These are phyloP conservation scores for Prionailurus viverrinus DNA, from an alignment of 2,113 vertebrate species.

Conservation along the genomic window DNA sequence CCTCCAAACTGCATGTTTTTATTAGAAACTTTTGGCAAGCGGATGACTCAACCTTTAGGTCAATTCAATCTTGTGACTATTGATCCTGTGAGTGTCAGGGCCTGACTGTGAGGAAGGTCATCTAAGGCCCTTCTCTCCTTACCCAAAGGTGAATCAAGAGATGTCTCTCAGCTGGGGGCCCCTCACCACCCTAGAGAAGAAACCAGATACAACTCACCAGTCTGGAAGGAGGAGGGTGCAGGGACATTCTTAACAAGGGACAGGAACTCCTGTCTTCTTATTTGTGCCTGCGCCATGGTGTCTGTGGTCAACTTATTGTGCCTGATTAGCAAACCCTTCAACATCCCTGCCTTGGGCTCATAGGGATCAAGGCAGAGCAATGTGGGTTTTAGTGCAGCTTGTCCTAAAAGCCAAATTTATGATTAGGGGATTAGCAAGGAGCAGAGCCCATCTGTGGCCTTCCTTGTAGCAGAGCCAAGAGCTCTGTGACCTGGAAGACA, in stretches of 20 bases:
- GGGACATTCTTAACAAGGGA: rapidly evolving
- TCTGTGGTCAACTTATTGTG: neutral
- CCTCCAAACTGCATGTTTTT: neutral
- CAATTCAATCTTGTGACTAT: neutral
- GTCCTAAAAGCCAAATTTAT: conserved; percentile 38
- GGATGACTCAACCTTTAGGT: neutral
- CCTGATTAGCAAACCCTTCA: neutral
- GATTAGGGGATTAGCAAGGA: conserved; percentile 51
- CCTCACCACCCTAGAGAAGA: neutral
- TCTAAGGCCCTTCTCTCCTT: neutral
- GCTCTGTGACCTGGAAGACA: neutral
- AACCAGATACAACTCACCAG: rapidly evolving
- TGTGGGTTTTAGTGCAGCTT: neutral
- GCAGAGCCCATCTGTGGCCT: conserved; percentile 37
- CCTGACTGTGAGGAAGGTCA: neutral
- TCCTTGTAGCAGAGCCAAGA: neutral
- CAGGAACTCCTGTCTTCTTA: neutral
- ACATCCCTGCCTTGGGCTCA: neutral
- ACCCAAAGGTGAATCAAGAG: neutral
- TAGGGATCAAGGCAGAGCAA: neutral
- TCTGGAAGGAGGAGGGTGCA: neutral
- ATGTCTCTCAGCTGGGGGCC: neutral
- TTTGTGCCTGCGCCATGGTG: rapidly evolving
- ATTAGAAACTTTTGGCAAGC: neutral
- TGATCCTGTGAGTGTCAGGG: neutral